phyloP scores from a whole-genome alignment of 92 coral and sea anemone species.

The Zoanthus sociatus region DNA sequence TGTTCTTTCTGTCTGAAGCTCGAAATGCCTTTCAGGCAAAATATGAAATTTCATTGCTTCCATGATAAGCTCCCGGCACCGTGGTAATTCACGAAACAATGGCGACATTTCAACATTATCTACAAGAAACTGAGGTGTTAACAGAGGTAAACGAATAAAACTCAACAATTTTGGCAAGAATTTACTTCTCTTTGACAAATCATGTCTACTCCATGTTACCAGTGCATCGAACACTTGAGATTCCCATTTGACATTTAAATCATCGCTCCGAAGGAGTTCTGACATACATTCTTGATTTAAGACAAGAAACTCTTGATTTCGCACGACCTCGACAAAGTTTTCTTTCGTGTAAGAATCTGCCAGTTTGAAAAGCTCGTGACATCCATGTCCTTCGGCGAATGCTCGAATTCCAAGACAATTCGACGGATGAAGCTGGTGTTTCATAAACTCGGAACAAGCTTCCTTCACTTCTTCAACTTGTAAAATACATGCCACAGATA shows the following conservation, averaged over 20 bases:
- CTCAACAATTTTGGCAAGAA: constrained; percentile 69
- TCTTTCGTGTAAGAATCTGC: constrained; percentile 95
- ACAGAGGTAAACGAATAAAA: constrained; percentile 81
- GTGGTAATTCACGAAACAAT: constrained; percentile 77
- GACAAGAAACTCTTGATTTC: constrained; percentile 90
- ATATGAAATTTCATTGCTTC: constrained; percentile 98
- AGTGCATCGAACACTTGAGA: constrained; percentile 83
- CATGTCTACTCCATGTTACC: constrained; percentile 81
- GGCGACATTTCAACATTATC: constrained; percentile 94
- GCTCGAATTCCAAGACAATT: constrained; percentile 97
- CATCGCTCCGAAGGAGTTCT: constrained; percentile 88
- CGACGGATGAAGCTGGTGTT: constrained; percentile 93
- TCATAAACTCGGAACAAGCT: constrained; percentile 97
- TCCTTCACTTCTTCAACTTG: constrained; percentile 93
- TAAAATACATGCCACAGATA: constrained; percentile 91
- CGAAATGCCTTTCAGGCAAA: constrained; percentile 87
- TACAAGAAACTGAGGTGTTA: constrained; percentile 82
- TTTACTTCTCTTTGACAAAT: constrained; percentile 70
- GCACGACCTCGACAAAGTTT: constrained; percentile 90
- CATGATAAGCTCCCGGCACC: constrained; percentile 87
- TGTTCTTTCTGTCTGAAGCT: constrained; percentile 81
- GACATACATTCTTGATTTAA: constrained; percentile 79
- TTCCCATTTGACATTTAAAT: constrained; percentile 87
- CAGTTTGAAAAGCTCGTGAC: constrained; percentile 76
- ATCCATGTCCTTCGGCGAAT: constrained; percentile 97